Percentiles rank a stretch among this genome's conserved stretches.
Evolutionary conservation across 2,797 vertebrate species (phyloP).

Genomic region (Gymnopithys bicolor): DNA sequence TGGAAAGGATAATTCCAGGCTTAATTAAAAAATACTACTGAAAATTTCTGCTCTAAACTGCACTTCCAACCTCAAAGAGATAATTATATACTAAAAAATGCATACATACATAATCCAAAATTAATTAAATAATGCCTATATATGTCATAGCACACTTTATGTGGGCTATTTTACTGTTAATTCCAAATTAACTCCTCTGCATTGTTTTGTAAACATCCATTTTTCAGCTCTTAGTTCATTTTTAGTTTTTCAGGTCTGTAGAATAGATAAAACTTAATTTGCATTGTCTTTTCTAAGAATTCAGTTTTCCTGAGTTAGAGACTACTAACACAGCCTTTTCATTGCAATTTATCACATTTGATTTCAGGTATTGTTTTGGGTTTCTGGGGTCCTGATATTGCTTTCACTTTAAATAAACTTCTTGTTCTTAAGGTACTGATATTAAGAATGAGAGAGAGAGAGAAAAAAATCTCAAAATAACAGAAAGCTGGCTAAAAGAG

Average conservation of each 20-base stretch:
- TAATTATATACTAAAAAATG: background rate
- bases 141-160: background rate
- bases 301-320: background rate
- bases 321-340: background rate
- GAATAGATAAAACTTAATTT: background rate
- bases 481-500: background rate
- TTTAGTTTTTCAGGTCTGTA: background rate
- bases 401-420: slow-evolving; percentile 9
- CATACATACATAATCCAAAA: background rate
- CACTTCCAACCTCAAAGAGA: background rate
- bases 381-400: background rate
- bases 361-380: background rate
- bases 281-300: background rate
- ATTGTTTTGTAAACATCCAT: background rate
- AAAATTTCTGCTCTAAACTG: background rate
- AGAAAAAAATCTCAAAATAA: background rate
- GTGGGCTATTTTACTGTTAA: background rate
- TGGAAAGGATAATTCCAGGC: background rate
- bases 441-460: background rate
- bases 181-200: background rate
- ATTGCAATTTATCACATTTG: background rate
- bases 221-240: background rate
- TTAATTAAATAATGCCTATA: background rate
- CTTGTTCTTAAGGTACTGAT: background rate
- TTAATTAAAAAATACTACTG: background rate